Conservation (phyloP, 2,113 vertebrate genomes). For the Ammodytes marinus region DNA sequence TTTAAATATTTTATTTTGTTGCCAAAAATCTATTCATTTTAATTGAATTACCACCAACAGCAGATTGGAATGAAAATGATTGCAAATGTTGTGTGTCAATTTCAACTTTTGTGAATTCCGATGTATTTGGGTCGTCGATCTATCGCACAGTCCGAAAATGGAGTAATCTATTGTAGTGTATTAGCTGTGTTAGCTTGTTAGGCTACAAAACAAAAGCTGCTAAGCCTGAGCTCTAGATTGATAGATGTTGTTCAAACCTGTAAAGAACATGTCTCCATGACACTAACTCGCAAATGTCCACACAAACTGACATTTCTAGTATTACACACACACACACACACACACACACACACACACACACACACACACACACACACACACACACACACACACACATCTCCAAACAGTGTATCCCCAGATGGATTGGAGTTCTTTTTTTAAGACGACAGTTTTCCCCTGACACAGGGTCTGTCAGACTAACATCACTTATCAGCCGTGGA, state of each 20-base stretch:
- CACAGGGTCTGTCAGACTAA: conserved; percentile 62
- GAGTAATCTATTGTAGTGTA: too few species aligned
- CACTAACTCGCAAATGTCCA: neutral
- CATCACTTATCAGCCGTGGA: conserved; percentile 64
- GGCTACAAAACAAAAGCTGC: too few species aligned
- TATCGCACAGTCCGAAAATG: too few species aligned
- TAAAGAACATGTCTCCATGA: neutral
- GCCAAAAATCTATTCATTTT: too few species aligned
- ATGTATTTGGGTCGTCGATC: too few species aligned
- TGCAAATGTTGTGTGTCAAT: too few species aligned
- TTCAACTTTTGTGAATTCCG: too few species aligned
- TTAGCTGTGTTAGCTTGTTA: too few species aligned
- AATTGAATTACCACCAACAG: too few species aligned
- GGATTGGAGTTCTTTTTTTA: conserved; percentile 61
- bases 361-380: conserved; percentile 8
- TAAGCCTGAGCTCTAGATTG: neutral
- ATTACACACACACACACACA: conserved; percentile 7
- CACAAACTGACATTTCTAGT: conserved; percentile 11
- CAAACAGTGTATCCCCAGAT: conserved; percentile 44
- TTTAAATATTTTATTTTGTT: too few species aligned
- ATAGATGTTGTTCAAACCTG: neutral
- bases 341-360: conserved; percentile 19
- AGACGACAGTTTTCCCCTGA: conserved; percentile 56
- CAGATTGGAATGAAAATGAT: too few species aligned
- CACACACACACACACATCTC: conserved; percentile 23